Evolutionary conservation across 2,888 invertebrate genomes (phyloP).

Genomic region (Uropetala carovei): DNA sequence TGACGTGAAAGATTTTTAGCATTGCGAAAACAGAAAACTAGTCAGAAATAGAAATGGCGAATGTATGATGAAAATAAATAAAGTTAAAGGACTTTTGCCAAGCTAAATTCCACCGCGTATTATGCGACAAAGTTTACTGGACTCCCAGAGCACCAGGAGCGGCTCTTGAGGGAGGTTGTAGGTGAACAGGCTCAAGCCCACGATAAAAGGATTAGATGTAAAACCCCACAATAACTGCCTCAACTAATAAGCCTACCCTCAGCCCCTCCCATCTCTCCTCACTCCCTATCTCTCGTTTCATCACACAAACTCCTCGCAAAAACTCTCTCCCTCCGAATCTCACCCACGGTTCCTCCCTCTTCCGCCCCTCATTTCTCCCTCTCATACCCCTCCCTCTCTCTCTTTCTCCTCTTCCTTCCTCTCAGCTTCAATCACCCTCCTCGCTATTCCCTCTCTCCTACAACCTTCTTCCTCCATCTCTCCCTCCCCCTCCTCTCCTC

Average conservation of each 20-base stretch:
- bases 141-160: not conserved
- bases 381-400: not conserved
- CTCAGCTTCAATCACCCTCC: no score
- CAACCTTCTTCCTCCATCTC: not conserved
- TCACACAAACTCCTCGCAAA: not conserved
- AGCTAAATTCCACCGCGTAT: not conserved
- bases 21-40: not conserved
- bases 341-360: not conserved
- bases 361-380: not conserved
- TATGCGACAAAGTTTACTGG: not conserved
- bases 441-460: no score
- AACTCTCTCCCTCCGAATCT: not conserved
- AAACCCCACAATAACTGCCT: not conserved
- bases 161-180: not conserved
- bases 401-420: no score
- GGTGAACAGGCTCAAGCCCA: not conserved
- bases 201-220: slow-evolving; percentile 21
- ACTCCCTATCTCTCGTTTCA: not conserved
- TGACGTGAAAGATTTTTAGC: not conserved
- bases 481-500: not conserved
- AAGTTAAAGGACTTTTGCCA: not conserved
- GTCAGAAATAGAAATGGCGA: not conserved
- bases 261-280: not conserved
- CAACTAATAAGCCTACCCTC: not conserved
- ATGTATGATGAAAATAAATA: not conserved